phyloP scores from a whole-genome alignment of 2,888 invertebrate species.

The Scotopteryx bipunctaria region DNA sequence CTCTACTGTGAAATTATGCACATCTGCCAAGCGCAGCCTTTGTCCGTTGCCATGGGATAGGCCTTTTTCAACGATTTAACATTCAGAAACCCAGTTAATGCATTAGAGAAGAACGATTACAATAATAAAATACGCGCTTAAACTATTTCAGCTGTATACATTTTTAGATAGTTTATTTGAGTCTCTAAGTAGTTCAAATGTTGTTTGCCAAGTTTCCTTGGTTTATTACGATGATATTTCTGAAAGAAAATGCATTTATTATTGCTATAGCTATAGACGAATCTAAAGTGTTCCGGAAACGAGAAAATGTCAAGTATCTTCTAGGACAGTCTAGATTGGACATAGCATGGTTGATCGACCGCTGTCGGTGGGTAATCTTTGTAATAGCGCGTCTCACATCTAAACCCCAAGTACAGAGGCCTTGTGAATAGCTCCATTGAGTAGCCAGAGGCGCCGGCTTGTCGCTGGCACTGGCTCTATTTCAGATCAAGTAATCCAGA shows the following conservation, averaged over 20 bases:
- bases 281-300: neutral
- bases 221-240: slow-evolving; percentile 3
- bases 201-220: slow-evolving; percentile 10
- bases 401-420: slow-evolving; percentile 64
- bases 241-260: neutral
- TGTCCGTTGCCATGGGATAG: slow-evolving; percentile 28
- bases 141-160: slow-evolving; percentile 22
- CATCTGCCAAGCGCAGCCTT: slow-evolving; percentile 60
- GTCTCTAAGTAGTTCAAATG: slow-evolving; percentile 15
- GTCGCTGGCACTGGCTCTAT: slow-evolving; percentile 44
- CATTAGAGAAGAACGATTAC: slow-evolving; percentile 7
- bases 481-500: slow-evolving; percentile 28
- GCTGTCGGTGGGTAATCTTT: slow-evolving; percentile 39
- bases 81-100: slow-evolving; percentile 13
- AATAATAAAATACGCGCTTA: slow-evolving; percentile 20
- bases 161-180: slow-evolving; percentile 22
- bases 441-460: slow-evolving; percentile 55
- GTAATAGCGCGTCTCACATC: slow-evolving; percentile 56
- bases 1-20: slow-evolving; percentile 76
- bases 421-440: slow-evolving; percentile 53
- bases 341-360: slow-evolving; percentile 38
- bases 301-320: slow-evolving; percentile 9
- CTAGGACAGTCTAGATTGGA: slow-evolving; percentile 19
- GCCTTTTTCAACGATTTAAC: slow-evolving; percentile 24
- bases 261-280: neutral